Conservation (phyloP, 2,113 vertebrate species). For the Pseudorectes ferrugineus region DNA sequence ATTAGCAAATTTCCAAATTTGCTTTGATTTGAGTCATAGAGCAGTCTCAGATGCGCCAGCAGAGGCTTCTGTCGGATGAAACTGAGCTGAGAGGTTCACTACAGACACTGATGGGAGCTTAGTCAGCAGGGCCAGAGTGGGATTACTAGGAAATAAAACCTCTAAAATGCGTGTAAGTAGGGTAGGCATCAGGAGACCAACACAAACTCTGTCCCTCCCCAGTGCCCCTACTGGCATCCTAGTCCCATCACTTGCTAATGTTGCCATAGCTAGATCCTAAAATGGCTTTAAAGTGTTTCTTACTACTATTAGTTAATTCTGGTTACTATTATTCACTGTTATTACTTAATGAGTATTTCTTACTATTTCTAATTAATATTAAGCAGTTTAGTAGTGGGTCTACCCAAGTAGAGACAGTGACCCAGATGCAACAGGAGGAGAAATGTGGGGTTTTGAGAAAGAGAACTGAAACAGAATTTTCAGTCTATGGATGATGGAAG, state of each 20-base stretch:
- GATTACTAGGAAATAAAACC: not conserved
- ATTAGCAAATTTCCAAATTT: not conserved
- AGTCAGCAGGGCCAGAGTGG: not conserved
- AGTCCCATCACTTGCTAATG: not conserved
- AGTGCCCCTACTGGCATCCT: not conserved
- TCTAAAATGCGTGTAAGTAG: not conserved
- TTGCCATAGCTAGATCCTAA: not conserved
- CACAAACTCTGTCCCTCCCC: not conserved
- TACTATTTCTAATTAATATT: not conserved
- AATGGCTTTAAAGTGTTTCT: not conserved
- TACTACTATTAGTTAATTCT: not conserved
- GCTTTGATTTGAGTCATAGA: not conserved
- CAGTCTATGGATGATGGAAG: not conserved
- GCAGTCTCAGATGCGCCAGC: not conserved
- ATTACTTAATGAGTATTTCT: not conserved
- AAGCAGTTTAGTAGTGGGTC: not conserved
- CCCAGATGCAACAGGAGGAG: not conserved
- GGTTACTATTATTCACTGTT: not conserved
- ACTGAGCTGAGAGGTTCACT: not conserved
- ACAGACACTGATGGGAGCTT: not conserved
- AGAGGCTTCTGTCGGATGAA: fast-evolving
- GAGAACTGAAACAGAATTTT: not conserved
- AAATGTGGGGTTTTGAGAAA: not conserved
- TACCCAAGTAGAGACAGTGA: not conserved
- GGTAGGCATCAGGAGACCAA: not conserved